These are phyloP conservation scores for Lycaon pictus DNA, from an alignment of 2,113 vertebrate species.

Conservation along the genomic window DNA sequence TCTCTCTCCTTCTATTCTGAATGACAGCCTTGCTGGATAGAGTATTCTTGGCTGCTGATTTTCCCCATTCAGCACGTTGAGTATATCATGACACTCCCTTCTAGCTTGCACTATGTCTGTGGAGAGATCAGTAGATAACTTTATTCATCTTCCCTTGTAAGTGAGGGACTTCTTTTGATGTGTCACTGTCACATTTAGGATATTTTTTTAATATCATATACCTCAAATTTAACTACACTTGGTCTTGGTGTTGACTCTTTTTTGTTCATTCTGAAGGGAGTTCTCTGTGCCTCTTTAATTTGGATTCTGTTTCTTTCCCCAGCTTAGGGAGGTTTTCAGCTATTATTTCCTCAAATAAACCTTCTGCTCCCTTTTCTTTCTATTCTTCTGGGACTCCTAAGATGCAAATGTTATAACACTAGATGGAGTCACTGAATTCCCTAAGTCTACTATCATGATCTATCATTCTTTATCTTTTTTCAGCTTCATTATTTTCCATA, in stretches of 20 bases:
- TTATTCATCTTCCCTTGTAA: no score
- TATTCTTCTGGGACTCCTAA: neutral
- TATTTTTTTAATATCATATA: neutral
- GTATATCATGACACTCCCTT: no score
- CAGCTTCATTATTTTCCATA: neutral
- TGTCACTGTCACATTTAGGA: no score
- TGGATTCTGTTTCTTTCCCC: neutral
- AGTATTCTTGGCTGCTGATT: no score
- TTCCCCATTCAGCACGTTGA: no score
- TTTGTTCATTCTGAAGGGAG: neutral
- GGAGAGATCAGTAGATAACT: no score
- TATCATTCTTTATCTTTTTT: neutral
- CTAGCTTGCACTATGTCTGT: no score
- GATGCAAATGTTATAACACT: neutral
- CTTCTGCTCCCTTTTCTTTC: neutral
- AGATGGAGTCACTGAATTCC: neutral
- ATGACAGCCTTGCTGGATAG: no score
- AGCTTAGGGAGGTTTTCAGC: neutral
- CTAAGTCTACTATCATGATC: neutral
- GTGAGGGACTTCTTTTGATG: no score
- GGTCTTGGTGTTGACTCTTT: neutral
- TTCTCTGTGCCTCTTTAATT: neutral
- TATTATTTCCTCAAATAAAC: neutral
- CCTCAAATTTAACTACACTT: neutral
- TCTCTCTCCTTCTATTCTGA: no score